These are phyloP conservation scores for Tigriopus californicus DNA, from an alignment of 2,888 invertebrate species.

Conservation along the genomic window DNA sequence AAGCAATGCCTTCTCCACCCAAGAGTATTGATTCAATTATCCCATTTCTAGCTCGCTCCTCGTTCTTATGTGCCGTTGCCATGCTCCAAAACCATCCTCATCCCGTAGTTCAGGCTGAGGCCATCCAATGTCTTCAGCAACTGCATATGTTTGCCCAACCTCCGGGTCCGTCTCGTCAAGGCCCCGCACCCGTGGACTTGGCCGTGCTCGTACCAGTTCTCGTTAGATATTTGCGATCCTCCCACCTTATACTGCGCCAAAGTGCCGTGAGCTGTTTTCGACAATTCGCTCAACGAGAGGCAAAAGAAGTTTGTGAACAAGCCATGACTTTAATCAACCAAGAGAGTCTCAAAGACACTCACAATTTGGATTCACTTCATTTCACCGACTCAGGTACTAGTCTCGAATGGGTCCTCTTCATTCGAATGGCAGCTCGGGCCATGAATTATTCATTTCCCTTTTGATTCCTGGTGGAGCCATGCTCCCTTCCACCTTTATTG, in stretches of 20 bases:
- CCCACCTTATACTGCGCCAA: constrained; percentile 72
- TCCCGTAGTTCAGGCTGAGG: constrained; percentile 83
- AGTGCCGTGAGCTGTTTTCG: constrained; percentile 86
- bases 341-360: constrained; percentile 23
- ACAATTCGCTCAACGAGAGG: constrained; percentile 87
- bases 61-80: constrained; percentile 80
- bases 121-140: constrained; percentile 86
- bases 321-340: constrained; percentile 54
- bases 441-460: background rate
- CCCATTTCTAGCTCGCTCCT: constrained; percentile 43
- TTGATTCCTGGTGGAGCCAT: background rate
- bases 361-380: no score
- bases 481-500: background rate
- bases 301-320: constrained; percentile 82
- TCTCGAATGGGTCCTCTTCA: background rate
- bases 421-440: background rate
- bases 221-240: constrained; percentile 67
- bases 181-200: constrained; percentile 73
- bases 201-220: constrained; percentile 76
- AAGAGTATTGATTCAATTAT: no score
- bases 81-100: constrained; percentile 73
- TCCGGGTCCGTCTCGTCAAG: no score
- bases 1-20: no score
- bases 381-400: no score
- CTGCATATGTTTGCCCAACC: constrained; percentile 72